Evolutionary conservation across 2,888 invertebrate species (phyloP).

Genomic region (Drosophila quinaria): DNA sequence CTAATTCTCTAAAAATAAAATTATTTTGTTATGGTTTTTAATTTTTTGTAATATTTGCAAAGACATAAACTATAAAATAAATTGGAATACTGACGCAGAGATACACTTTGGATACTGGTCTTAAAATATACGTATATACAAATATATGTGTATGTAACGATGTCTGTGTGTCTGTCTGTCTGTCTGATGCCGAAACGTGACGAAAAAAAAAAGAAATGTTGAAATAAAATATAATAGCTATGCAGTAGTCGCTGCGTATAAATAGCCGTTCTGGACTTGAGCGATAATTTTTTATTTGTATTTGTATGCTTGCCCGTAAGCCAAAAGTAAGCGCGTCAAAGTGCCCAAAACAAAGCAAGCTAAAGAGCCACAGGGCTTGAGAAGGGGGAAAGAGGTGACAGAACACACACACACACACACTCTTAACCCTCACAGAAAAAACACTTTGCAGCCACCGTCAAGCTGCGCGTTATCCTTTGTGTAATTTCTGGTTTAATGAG

Average conservation of each 20-base stretch:
- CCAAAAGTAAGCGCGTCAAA: slow-evolving; percentile 57
- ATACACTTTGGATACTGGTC: neutral
- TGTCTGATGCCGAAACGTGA: slow-evolving; percentile 58
- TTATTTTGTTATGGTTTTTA: too few relatives aligned
- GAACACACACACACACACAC: slow-evolving; percentile 21
- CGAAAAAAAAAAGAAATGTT: slow-evolving; percentile 50
- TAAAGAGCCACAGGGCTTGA: slow-evolving; percentile 19
- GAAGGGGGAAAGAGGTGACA: slow-evolving; percentile 7
- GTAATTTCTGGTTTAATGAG: slow-evolving; percentile 82
- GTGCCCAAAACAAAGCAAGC: slow-evolving; percentile 56
- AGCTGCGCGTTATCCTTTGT: slow-evolving; percentile 77
- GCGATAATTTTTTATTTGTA: slow-evolving; percentile 77
- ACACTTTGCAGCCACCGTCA: slow-evolving; percentile 46
- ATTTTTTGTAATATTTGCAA: too few relatives aligned
- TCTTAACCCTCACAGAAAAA: slow-evolving; percentile 28
- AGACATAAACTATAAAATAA: too few relatives aligned
- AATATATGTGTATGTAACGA: slow-evolving; percentile 1
- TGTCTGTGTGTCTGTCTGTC: slow-evolving; percentile 22
- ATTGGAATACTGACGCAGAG: too few relatives aligned
- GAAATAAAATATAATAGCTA: slow-evolving; percentile 74
- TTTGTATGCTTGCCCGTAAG: slow-evolving; percentile 66
- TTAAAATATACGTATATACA: slow-evolving; percentile 2
- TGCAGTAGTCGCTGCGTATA: slow-evolving; percentile 51
- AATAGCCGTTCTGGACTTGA: slow-evolving; percentile 57
- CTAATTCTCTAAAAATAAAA: too few relatives aligned